These are phyloP conservation scores for Acomys russatus DNA, from an alignment of 2,797 vertebrate genomes.

Conservation along the genomic window DNA sequence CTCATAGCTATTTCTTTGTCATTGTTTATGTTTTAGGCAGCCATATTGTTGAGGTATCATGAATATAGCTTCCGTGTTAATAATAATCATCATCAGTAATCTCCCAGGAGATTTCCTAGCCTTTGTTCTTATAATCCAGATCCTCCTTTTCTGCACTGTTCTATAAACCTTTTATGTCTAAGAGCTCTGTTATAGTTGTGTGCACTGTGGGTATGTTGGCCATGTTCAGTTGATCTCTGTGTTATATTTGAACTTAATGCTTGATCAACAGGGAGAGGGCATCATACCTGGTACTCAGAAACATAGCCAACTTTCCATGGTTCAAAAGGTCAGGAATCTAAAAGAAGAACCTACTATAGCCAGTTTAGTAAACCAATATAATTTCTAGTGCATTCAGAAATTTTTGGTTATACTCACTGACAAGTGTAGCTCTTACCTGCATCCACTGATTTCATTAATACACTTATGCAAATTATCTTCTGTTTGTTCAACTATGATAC, in stretches of 20 bases:
- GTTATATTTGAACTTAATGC: background rate
- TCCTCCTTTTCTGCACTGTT: background rate
- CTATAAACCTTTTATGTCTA: background rate
- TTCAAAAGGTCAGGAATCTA: background rate
- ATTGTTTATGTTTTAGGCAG: background rate
- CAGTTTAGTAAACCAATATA: background rate
- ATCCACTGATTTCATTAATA: background rate
- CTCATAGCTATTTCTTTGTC: background rate
- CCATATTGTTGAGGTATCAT: background rate
- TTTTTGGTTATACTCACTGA: background rate
- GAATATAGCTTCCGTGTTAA: background rate
- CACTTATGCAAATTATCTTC: background rate
- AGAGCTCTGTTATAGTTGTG: background rate
- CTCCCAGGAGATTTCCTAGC: background rate
- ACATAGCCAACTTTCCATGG: background rate
- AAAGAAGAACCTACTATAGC: background rate
- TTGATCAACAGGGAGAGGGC: background rate
- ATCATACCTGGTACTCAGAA: background rate
- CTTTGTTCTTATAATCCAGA: too few species aligned
- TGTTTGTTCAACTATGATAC: background rate
- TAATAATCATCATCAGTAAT: too few species aligned
- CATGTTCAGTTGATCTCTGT: background rate
- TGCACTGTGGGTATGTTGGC: background rate
- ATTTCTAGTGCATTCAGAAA: background rate
- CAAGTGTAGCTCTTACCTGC: background rate